These are phyloP conservation scores for Blera fallax DNA, from an alignment of 2,888 invertebrate genomes.

Conservation along the genomic window DNA sequence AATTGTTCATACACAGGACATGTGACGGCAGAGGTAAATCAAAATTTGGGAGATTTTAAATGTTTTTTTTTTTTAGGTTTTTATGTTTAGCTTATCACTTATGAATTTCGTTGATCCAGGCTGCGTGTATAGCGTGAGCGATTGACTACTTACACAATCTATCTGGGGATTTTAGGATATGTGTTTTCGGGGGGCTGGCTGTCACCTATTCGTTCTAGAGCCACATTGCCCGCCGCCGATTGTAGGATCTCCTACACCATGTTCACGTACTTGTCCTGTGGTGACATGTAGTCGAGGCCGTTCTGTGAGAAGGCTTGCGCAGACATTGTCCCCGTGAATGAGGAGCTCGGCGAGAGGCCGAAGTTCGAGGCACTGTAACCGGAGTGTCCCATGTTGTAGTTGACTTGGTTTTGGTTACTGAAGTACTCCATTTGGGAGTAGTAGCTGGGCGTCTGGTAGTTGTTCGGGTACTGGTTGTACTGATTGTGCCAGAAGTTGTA, in stretches of 20 bases:
- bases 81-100: slow-evolving; percentile 78
- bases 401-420: slow-evolving; percentile 82
- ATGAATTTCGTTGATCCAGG: slow-evolving; percentile 81
- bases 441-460: slow-evolving; percentile 81
- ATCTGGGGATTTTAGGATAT: slow-evolving; percentile 60
- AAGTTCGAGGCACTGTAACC: slow-evolving; percentile 81
- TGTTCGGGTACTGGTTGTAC: slow-evolving; percentile 82
- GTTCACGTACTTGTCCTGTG: slow-evolving; percentile 82
- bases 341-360: slow-evolving; percentile 81
- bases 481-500: slow-evolving; percentile 82
- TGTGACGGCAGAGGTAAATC: neutral
- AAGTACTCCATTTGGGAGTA: slow-evolving; percentile 82
- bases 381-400: slow-evolving; percentile 82
- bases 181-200: slow-evolving; percentile 55
- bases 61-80: slow-evolving; percentile 16
- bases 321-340: slow-evolving; percentile 81
- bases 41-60: neutral
- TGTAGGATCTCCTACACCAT: slow-evolving; percentile 82
- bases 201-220: slow-evolving; percentile 46
- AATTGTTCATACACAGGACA: slow-evolving; percentile 43
- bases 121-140: slow-evolving; percentile 75
- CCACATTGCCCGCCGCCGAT: slow-evolving; percentile 46
- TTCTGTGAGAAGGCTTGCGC: slow-evolving; percentile 82
- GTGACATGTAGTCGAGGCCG: slow-evolving; percentile 81
- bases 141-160: slow-evolving; percentile 54